Evolutionary conservation across 2,113 vertebrate genomes (phyloP).

Genomic region (Anhinga rufa): DNA sequence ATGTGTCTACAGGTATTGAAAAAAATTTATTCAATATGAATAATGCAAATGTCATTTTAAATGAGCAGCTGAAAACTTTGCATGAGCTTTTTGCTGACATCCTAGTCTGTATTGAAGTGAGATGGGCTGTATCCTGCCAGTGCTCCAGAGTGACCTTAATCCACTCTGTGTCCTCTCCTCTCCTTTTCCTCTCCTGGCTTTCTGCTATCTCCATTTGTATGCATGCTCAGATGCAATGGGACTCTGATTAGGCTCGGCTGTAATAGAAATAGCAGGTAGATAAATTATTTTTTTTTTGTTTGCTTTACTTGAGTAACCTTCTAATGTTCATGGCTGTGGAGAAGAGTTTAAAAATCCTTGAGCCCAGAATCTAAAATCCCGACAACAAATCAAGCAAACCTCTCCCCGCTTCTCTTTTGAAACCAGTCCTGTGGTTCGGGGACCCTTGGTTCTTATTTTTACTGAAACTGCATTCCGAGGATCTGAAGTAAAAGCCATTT

Average conservation of each 20-base stretch:
- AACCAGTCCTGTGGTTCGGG: neutral
- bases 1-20: neutral
- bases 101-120: neutral
- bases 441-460: neutral
- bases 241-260: neutral
- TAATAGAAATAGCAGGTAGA: neutral
- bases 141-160: neutral
- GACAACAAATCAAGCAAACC: neutral
- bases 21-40: neutral
- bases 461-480: neutral
- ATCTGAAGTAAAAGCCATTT: neutral
- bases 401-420: neutral
- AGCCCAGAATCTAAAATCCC: neutral
- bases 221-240: neutral
- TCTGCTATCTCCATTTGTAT: neutral
- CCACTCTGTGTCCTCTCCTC: neutral
- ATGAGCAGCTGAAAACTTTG: neutral
- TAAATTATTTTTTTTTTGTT: neutral
- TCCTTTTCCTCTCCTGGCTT: neutral
- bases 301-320: neutral
- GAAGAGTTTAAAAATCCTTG: neutral
- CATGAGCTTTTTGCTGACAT: neutral
- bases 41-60: neutral
- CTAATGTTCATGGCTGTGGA: rapidly evolving
- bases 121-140: neutral